phyloP scores from a whole-genome alignment of 2,113 vertebrate species.

The Pluvianellus socialis region DNA sequence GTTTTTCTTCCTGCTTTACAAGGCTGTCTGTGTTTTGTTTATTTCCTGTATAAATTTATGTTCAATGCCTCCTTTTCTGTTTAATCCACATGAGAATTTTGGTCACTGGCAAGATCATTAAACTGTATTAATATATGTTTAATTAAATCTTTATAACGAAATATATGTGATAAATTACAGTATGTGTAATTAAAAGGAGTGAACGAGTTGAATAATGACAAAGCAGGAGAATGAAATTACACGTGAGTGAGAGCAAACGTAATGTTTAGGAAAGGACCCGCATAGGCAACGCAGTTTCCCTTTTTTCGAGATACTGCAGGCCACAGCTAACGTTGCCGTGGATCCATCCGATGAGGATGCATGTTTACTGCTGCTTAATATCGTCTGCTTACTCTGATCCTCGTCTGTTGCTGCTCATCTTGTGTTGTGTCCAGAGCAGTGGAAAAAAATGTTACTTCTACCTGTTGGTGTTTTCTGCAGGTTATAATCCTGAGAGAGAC shows the following conservation, averaged over 20 bases:
- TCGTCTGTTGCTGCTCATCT: neutral
- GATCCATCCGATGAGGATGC: neutral
- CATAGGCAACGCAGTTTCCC: neutral
- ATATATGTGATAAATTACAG: neutral
- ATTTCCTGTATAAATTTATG: conserved; percentile 63
- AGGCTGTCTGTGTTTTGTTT: conserved; percentile 66
- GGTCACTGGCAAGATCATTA: conserved; percentile 35
- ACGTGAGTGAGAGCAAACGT: neutral
- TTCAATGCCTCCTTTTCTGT: conserved; percentile 57
- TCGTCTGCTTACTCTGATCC: neutral
- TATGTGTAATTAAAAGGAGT: neutral
- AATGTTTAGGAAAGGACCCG: neutral
- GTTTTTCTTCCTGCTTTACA: conserved; percentile 70
- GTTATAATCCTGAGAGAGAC: neutral
- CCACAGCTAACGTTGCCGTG: neutral
- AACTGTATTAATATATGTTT: conserved; percentile 13
- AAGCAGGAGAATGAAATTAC: neutral
- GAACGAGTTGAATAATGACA: neutral
- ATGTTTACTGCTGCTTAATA: neutral
- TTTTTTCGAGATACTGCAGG: neutral
- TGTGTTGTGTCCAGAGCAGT: neutral
- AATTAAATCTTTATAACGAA: conserved; percentile 32
- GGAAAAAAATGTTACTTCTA: neutral
- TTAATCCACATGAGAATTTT: conserved; percentile 52
- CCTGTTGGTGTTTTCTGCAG: neutral